Evolutionary conservation across 1,140 invertebrate species (phyloP).

Genomic region (Ylistrum balloti): DNA sequence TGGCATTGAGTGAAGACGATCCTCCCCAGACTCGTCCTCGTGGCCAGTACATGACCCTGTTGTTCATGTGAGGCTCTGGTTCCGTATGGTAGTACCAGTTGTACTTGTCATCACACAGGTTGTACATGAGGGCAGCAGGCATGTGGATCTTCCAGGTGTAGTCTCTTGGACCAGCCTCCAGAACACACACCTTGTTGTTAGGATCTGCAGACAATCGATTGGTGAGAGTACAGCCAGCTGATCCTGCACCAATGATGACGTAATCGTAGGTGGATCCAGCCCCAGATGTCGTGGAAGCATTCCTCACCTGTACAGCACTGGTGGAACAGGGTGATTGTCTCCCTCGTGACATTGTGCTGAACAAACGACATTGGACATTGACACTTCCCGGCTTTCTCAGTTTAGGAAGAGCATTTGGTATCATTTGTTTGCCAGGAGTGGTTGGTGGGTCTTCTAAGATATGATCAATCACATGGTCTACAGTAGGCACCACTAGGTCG

Average conservation of each 20-base stretch:
- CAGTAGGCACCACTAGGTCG: conserved; percentile 74
- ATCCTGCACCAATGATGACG: conserved; percentile 82
- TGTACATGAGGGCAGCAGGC: conserved; percentile 85
- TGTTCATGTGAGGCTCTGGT: conserved; percentile 82
- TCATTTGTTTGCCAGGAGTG: neutral
- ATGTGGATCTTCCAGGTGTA: conserved; percentile 84
- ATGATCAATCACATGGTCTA: conserved; percentile 65
- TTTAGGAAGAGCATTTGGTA: neutral
- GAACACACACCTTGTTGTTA: conserved; percentile 81
- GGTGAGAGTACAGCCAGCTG: conserved; percentile 81
- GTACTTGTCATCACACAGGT: conserved; percentile 83
- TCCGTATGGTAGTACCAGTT: conserved; percentile 84
- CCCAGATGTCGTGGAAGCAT: neutral
- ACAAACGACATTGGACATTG: neutral
- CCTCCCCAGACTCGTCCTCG: conserved; percentile 87
- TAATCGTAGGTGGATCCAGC: conserved; percentile 73
- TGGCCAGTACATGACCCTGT: conserved; percentile 84
- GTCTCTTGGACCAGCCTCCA: conserved; percentile 84
- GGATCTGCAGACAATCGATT: conserved; percentile 78
- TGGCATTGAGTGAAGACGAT: conserved; percentile 97
- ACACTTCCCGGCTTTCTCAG: neutral
- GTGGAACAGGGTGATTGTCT: neutral
- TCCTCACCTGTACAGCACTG: neutral
- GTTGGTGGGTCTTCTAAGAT: conserved; percentile 46
- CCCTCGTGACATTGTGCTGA: neutral